Percentiles rank a stretch among this genome's conserved stretches.
phyloP scores from a whole-genome alignment of 2,113 vertebrate genomes.

The Chamaea fasciata region DNA sequence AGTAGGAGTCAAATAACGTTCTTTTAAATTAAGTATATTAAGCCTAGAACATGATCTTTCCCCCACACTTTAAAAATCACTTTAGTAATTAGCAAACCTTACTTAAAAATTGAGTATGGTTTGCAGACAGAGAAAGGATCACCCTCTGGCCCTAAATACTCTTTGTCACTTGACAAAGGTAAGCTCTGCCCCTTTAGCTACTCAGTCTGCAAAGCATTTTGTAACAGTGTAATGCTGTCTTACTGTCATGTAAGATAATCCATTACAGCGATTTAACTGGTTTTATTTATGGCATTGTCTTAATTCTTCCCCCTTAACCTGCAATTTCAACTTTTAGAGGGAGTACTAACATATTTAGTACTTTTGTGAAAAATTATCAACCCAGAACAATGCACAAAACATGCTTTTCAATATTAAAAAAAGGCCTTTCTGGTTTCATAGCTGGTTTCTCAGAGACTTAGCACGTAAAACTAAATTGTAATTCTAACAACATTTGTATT shows the following conservation, averaged over 20 bases:
- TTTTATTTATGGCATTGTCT: not conserved
- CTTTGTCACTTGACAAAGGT: not conserved
- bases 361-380: not conserved
- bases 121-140: not conserved
- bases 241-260: not conserved
- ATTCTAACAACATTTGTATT: not conserved
- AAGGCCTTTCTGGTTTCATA: not conserved
- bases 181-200: not conserved
- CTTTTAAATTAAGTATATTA: not conserved
- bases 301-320: not conserved
- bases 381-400: not conserved
- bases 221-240: not conserved
- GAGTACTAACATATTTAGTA: not conserved
- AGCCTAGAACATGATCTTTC: not conserved
- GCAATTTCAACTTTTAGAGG: not conserved
- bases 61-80: not conserved
- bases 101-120: not conserved
- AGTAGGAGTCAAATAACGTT: not conserved
- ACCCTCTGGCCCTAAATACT: not conserved
- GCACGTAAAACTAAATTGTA: rapidly evolving
- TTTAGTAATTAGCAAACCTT: not conserved
- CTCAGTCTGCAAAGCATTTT: not conserved
- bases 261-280: not conserved
- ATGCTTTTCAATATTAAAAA: not conserved
- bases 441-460: not conserved